A percentile compares a stretch with the other conserved stretches of the same genome.
phyloP scores from a whole-genome alignment of 2,888 invertebrate species.

The Ferdinandea cuprea region DNA sequence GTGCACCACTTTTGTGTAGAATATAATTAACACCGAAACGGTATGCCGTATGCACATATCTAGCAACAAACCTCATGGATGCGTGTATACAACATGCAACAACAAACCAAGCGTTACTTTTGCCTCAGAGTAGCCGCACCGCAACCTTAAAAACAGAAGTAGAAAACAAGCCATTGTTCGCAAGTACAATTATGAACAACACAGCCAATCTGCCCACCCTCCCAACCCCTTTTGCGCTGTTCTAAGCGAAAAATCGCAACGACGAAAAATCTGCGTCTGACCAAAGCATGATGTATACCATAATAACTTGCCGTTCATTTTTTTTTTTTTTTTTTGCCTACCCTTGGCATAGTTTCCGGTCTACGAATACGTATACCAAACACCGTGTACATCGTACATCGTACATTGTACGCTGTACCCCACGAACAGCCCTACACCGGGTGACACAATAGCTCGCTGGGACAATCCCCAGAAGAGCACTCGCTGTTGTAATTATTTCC shows the following conservation, averaged over 20 bases:
- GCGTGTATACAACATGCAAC: too few relatives aligned
- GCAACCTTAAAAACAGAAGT: constrained; percentile 23
- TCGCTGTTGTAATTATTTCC: constrained; percentile 65
- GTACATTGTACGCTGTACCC: too few relatives aligned
- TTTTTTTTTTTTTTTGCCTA: too few relatives aligned
- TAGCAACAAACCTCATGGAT: constrained; percentile 22
- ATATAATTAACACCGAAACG: constrained; percentile 68
- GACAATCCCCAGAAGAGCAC: constrained; percentile 23
- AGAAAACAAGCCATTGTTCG: constrained; percentile 60
- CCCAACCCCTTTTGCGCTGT: background rate
- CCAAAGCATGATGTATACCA: constrained; percentile 59
- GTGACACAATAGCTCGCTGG: constrained; percentile 32
- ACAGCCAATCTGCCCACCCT: constrained; percentile 15
- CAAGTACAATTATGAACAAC: constrained; percentile 33
- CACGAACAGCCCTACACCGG: constrained; percentile 3
- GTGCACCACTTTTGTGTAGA: constrained; percentile 53
- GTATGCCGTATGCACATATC: too few relatives aligned
- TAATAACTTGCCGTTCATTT: constrained; percentile 60
- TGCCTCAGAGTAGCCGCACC: constrained; percentile 29
- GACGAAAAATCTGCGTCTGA: constrained; percentile 63
- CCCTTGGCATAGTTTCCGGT: constrained; percentile 65
- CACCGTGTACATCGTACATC: too few relatives aligned
- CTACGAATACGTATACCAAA: too few relatives aligned
- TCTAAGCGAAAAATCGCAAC: constrained; percentile 49
- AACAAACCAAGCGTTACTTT: constrained; percentile 23